Conservation (phyloP, 2,113 vertebrate genomes). For the Xenopus laevis region DNA sequence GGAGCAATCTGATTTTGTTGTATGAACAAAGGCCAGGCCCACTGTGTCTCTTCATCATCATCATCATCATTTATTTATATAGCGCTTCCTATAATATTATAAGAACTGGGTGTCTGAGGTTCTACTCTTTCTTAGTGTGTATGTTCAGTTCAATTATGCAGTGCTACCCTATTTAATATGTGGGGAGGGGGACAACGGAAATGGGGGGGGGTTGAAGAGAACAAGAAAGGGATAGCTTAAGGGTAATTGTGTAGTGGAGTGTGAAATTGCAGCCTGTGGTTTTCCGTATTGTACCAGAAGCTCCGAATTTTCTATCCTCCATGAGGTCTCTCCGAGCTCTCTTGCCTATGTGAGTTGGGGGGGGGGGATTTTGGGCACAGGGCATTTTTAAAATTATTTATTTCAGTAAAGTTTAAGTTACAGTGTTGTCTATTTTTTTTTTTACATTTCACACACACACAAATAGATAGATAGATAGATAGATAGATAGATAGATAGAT, state of each 20-base stretch:
- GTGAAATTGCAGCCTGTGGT: conserved; percentile 99
- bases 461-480: no score
- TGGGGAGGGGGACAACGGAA: conserved; percentile 75
- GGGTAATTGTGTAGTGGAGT: conserved; percentile 93
- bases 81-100: neutral
- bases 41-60: no score
- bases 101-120: neutral
- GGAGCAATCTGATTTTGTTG: conserved; percentile 45
- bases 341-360: neutral
- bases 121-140: conserved; percentile 50
- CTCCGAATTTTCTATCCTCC: conserved; percentile 92
- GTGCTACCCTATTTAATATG: conserved; percentile 63
- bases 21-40: neutral
- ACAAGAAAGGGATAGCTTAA: conserved; percentile 87
- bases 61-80: no score
- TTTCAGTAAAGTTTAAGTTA: neutral
- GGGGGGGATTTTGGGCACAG: neutral
- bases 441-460: no score
- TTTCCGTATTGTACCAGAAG: conserved; percentile 99
- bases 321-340: conserved; percentile 65
- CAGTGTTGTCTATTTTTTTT: no score
- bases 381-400: neutral
- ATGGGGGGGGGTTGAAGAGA: conserved; percentile 79
- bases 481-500: no score
- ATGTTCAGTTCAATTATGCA: conserved; percentile 73